A percentile compares a stretch with the other conserved stretches of the same genome.
phyloP scores from a whole-genome alignment of 2,113 vertebrate species.

The Plecotus auritus region DNA sequence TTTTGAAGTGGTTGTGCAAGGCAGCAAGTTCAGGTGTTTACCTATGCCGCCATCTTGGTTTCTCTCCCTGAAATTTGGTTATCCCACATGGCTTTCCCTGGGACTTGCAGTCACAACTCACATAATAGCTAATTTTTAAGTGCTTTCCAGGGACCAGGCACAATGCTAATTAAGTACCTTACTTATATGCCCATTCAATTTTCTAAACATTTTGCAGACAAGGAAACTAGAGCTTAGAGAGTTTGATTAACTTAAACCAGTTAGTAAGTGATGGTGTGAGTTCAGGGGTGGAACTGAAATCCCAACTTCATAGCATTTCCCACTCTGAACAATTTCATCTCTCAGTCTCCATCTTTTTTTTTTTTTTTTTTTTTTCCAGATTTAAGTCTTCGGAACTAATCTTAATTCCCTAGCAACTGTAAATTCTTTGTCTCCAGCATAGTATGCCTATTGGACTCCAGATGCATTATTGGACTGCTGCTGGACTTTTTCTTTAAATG shows the following conservation, averaged over 20 bases:
- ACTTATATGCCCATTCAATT: background rate
- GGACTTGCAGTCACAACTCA: background rate
- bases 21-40: too few relatives aligned
- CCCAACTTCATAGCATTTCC: background rate
- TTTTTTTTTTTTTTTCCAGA: too few relatives aligned
- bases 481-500: background rate
- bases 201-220: background rate
- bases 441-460: background rate
- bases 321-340: rapidly evolving
- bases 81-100: background rate
- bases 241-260: background rate
- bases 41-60: too few relatives aligned
- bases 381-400: background rate
- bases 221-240: background rate
- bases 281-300: background rate
- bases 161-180: background rate
- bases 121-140: background rate
- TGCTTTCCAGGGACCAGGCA: background rate
- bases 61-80: background rate
- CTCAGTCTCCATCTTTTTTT: background rate
- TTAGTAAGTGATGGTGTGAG: background rate
- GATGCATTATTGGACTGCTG: background rate
- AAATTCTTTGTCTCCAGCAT: background rate
- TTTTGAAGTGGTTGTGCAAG: too few relatives aligned
- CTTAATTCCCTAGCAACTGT: background rate